Percentiles rank a stretch among this genome's conserved stretches.
Conservation (phyloP, 2,797 vertebrate species). For the Pangasius larnaudii region DNA sequence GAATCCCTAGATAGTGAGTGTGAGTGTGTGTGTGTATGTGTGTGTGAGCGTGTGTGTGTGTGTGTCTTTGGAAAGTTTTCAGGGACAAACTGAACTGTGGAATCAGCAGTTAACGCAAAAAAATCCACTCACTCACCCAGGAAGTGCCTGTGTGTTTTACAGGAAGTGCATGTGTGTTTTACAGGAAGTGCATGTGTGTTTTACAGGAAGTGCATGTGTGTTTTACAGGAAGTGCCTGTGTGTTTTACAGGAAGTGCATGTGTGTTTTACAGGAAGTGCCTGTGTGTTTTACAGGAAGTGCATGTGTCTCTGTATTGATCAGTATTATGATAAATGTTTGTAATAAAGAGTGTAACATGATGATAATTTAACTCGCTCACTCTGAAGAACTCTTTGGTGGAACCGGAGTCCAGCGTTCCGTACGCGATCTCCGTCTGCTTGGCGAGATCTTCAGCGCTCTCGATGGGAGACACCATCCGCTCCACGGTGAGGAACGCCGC, state of each 20-base stretch:
- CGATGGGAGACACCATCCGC: slow-evolving; percentile 98
- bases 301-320: neutral
- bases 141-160: too few relatives aligned
- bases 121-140: neutral
- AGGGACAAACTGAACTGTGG: slow-evolving; percentile 19
- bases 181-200: too few relatives aligned
- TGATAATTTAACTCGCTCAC: slow-evolving; percentile 74
- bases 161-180: too few relatives aligned
- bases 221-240: too few relatives aligned
- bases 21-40: neutral
- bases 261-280: too few relatives aligned
- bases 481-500: slow-evolving; percentile 98
- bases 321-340: neutral
- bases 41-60: slow-evolving; percentile 3
- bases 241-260: too few relatives aligned
- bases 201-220: too few relatives aligned
- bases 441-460: slow-evolving; percentile 96
- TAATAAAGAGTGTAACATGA: neutral
- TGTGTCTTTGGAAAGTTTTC: slow-evolving; percentile 5
- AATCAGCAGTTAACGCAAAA: neutral
- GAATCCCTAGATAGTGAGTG: neutral
- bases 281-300: neutral
- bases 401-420: slow-evolving; percentile 98
- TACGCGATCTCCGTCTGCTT: slow-evolving; percentile 99
- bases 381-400: slow-evolving; percentile 99